phyloP scores from a whole-genome alignment of 2,113 vertebrate species.

The Chamaetylas fuelleborni region DNA sequence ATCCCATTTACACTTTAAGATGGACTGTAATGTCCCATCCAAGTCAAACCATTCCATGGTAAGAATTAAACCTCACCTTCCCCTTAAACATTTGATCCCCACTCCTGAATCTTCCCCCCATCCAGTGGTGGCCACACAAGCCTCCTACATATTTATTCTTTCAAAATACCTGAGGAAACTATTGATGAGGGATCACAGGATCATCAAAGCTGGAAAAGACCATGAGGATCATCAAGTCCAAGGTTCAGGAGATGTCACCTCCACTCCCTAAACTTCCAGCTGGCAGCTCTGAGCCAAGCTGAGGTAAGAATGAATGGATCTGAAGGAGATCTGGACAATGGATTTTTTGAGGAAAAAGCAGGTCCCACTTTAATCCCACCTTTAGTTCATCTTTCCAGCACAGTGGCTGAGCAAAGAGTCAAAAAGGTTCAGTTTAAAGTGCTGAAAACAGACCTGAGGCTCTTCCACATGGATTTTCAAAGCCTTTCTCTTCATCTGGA shows the following conservation, averaged over 20 bases:
- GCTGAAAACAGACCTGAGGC: not conserved
- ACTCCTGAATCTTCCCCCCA: not conserved
- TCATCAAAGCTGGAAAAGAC: not conserved
- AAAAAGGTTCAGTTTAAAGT: not conserved
- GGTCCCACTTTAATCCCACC: not conserved
- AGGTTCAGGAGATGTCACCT: not conserved
- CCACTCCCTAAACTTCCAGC: not conserved
- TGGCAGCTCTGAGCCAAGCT: not conserved
- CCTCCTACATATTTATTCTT: not conserved
- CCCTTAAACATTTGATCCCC: not conserved
- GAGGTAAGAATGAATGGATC: not conserved
- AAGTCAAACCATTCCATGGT: not conserved
- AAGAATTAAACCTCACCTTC: not conserved
- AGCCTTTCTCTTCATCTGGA: not conserved
- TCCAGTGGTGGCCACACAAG: not conserved
- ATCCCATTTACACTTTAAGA: not conserved
- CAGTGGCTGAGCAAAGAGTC: not conserved
- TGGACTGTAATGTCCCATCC: not conserved
- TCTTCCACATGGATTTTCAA: not conserved
- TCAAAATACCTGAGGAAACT: not conserved
- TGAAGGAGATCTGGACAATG: accelerated
- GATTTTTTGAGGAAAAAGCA: not conserved
- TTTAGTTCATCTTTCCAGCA: not conserved
- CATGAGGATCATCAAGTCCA: accelerated
- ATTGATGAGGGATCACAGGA: not conserved